Conservation (phyloP, 1,140 invertebrate genomes). For the Wiebesia pumilae region DNA sequence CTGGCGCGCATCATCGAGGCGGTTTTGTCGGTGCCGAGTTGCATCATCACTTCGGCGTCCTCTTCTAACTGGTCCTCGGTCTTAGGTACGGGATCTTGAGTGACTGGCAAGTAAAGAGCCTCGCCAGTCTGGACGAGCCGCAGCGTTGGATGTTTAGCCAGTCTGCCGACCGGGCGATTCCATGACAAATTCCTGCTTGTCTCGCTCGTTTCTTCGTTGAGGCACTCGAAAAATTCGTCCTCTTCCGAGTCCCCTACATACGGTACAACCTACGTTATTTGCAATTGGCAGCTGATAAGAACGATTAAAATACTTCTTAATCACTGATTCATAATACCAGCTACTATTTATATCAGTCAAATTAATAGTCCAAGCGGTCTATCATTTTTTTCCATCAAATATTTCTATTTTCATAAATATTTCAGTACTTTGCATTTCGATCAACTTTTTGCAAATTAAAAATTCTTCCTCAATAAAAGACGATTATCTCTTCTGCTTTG, state of each 20-base stretch:
- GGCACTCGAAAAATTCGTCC: conserved; percentile 92
- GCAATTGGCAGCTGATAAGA: neutral
- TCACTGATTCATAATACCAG: no score
- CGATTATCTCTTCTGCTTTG: no score
- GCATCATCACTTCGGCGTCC: conserved; percentile 91
- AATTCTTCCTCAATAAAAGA: no score
- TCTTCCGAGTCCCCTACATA: conserved; percentile 70
- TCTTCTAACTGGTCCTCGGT: conserved; percentile 97
- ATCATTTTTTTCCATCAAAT: no score
- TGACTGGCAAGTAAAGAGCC: conserved; percentile 89
- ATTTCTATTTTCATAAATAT: no score
- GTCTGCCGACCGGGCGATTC: conserved; percentile 84
- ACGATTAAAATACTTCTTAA: no score
- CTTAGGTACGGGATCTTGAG: conserved; percentile 95
- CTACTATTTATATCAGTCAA: no score
- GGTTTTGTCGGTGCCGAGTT: conserved; percentile 89
- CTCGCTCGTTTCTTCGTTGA: conserved; percentile 76
- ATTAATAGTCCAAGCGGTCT: no score
- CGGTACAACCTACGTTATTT: neutral
- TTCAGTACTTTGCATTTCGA: no score
- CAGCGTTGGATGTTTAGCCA: conserved; percentile 81
- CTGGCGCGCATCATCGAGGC: conserved; percentile 89
- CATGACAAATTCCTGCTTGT: conserved; percentile 70
- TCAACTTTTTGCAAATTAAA: no score
- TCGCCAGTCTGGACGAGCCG: conserved; percentile 82